Evolutionary conservation across 2,797 vertebrate genomes (phyloP).

Genomic region (Neolamprologus multifasciatus): DNA sequence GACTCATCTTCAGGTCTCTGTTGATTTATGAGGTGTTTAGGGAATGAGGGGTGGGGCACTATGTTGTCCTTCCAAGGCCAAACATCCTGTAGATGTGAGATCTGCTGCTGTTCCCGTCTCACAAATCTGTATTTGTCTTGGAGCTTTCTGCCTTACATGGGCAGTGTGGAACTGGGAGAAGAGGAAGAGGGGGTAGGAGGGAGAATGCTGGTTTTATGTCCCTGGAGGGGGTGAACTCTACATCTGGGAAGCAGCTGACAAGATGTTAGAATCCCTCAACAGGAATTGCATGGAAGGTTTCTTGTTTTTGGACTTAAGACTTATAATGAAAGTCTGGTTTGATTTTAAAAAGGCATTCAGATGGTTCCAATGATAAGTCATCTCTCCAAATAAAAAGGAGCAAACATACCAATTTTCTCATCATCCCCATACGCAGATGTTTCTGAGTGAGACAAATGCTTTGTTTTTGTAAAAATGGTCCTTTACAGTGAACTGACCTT

Average conservation of each 20-base stretch:
- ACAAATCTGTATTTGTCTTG: neutral
- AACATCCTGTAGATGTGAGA: constrained; percentile 1
- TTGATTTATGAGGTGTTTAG: neutral
- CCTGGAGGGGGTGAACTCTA: constrained; percentile 15
- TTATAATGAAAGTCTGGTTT: neutral
- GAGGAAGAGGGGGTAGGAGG: neutral
- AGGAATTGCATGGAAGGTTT: neutral
- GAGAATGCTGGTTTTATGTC: neutral
- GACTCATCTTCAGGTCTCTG: neutral
- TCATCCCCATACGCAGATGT: neutral
- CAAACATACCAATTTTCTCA: neutral
- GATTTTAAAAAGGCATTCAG: accelerated
- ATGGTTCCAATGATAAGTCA: neutral
- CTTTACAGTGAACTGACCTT: accelerated
- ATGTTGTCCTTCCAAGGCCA: constrained; percentile 62
- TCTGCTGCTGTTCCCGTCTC: neutral
- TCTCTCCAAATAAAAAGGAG: neutral
- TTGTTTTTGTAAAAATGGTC: neutral
- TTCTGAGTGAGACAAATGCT: neutral
- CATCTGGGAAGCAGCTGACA: neutral
- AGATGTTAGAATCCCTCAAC: neutral
- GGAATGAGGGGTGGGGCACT: neutral
- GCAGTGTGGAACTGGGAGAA: constrained; percentile 16
- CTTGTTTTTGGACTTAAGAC: neutral
- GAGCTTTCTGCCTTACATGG: constrained; percentile 65